A percentile compares a stretch with the other conserved stretches of the same genome.
Conservation (phyloP, 2,888 invertebrate genomes). For the Lottia gigantea region DNA sequence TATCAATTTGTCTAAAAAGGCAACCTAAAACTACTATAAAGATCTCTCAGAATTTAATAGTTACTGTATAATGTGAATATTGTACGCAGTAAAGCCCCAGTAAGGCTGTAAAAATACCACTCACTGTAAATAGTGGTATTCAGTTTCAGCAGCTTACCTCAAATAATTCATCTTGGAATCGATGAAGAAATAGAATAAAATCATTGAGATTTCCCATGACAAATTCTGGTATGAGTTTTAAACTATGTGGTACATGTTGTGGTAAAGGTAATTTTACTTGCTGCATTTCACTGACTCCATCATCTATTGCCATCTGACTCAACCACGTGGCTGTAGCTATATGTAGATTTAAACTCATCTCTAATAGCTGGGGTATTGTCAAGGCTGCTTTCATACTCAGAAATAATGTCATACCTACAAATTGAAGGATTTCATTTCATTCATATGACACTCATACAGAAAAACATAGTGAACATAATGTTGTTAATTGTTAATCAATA, state of each 20-base stretch:
- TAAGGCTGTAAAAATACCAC: too few species aligned
- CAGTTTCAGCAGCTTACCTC: conserved; percentile 52
- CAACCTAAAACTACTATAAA: too few species aligned
- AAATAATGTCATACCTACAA: conserved; percentile 62
- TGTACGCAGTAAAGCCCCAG: too few species aligned
- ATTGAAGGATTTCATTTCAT: background rate
- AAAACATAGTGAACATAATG: too few species aligned
- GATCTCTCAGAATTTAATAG: too few species aligned
- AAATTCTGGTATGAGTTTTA: conserved; percentile 85
- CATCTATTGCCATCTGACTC: conserved; percentile 78
- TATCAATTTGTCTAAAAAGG: too few species aligned
- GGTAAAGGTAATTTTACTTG: conserved; percentile 63
- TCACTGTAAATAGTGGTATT: too few species aligned
- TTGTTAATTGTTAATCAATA: too few species aligned
- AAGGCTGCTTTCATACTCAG: conserved; percentile 74
- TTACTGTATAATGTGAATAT: too few species aligned
- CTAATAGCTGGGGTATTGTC: conserved; percentile 79
- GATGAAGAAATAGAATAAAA: conserved; percentile 77
- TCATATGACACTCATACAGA: too few species aligned
- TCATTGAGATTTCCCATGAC: conserved; percentile 88
- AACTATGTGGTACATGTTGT: conserved; percentile 45
- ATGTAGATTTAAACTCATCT: conserved; percentile 80
- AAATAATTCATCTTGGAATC: conserved; percentile 63
- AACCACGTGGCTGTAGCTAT: conserved; percentile 88
- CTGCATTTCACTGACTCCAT: conserved; percentile 45